Conservation (phyloP, 35 echinoderm and acorn worm genomes). For the Lytechinus variegatus region DNA sequence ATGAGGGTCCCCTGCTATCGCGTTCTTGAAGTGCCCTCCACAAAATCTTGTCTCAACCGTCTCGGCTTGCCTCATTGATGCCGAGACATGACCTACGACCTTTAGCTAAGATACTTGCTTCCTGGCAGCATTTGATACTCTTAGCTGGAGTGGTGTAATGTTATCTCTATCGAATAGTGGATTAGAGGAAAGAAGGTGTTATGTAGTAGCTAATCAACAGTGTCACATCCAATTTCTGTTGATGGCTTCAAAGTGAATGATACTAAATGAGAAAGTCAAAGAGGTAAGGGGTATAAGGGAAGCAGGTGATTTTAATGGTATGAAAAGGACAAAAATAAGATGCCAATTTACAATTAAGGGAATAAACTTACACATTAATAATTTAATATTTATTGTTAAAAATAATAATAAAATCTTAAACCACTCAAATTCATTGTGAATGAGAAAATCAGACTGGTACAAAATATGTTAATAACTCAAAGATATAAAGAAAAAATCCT, state of each 20-base stretch:
- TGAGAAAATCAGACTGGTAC: background rate
- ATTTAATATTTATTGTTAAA: background rate
- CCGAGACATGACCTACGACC: background rate
- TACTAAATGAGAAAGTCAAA: background rate
- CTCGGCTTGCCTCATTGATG: slow-evolving; percentile 16
- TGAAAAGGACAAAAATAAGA: no score
- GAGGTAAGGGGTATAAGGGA: background rate
- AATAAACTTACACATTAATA: background rate
- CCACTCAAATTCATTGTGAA: background rate
- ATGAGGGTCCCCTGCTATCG: slow-evolving; percentile 24
- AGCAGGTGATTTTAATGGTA: background rate
- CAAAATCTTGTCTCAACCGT: background rate
- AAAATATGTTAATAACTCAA: background rate
- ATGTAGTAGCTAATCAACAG: slow-evolving; percentile 12
- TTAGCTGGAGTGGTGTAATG: background rate
- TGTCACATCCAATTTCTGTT: background rate
- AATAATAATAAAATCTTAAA: background rate
- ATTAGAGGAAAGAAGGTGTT: background rate
- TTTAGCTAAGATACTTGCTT: background rate
- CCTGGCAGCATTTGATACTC: background rate
- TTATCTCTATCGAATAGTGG: background rate
- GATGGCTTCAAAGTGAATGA: background rate
- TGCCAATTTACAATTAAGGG: background rate
- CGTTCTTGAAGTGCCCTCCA: background rate
- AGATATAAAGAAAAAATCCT: no score